Percentiles rank a stretch among this genome's conserved stretches.
Conservation (phyloP, 1,140 invertebrate genomes). For the Drosophila auraria region DNA sequence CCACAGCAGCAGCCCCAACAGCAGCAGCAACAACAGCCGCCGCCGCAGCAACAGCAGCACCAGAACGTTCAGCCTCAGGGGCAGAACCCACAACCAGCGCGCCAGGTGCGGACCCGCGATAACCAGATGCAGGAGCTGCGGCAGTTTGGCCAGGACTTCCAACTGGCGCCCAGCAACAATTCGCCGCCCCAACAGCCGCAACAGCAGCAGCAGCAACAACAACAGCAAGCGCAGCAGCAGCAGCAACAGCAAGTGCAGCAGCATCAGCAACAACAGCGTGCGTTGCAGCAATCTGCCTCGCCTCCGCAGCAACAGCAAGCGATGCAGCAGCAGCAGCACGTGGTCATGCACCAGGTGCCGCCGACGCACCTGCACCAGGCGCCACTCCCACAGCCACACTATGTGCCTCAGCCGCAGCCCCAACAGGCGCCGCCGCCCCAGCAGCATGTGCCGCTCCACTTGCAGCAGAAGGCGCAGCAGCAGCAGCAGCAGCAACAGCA, state of each 20-base stretch:
- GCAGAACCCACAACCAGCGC: conserved; percentile 66
- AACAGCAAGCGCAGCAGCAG: conserved; percentile 38
- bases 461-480: conserved; percentile 85
- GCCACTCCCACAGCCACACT: conserved; percentile 85
- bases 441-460: conserved; percentile 67
- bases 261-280: conserved; percentile 74
- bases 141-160: conserved; percentile 81
- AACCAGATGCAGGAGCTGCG: conserved; percentile 79
- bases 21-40: conserved; percentile 42
- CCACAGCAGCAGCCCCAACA: conserved; percentile 51
- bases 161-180: conserved; percentile 59
- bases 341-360: conserved; percentile 75
- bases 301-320: conserved; percentile 60
- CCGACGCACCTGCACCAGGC: conserved; percentile 71
- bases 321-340: conserved; percentile 55
- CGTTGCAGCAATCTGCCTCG: conserved; percentile 62
- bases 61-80: conserved; percentile 45
- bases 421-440: conserved; percentile 72
- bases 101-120: conserved; percentile 76
- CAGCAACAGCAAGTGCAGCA: conserved; percentile 61
- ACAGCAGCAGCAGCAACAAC: conserved; percentile 53
- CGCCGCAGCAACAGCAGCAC: conserved; percentile 46
- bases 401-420: conserved; percentile 77
- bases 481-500: conserved; percentile 70
- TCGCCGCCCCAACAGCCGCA: conserved; percentile 66